Evolutionary conservation across 1,140 invertebrate genomes (phyloP), one percentile per base, ranked within the genome.

Genomic region (Latrodectus geometricus): DNA sequence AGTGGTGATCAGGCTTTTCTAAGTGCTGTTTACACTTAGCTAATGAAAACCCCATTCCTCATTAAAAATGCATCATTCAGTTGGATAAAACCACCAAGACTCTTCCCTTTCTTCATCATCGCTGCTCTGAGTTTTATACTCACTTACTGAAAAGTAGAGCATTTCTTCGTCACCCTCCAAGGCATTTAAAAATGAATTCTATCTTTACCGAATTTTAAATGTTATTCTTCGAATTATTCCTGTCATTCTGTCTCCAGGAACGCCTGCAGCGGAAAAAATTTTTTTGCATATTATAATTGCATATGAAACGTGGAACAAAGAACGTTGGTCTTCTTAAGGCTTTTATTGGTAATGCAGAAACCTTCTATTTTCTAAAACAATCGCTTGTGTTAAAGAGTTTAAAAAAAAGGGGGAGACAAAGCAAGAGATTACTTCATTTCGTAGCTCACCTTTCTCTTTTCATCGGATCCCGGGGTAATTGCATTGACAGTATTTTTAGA

Each of bases 101-200:
- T 17, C 14, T 14, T 15, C 52, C 20, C 15, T 74, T 74, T 54
- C 54, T 74, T 35, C 23, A 23, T 49, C 56, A 20, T n/a, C 61
- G 17, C 11, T 17, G 61, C 21, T 82, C 50, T 56, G 50, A 35
- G 35, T 21, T 20, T 70, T 12, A 61, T 50, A 56, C 20, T 48
- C 20, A n/a, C 72, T 72, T 14, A 35, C 35, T 35, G 35, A 35
- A 35, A 35, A 35, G 35, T 35, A 35, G 35, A 35, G 35, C 35
- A 35, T 35, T 35, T 35, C 35, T 35, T 83, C 80, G 23, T 83
- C 56, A 83, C 74, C 50, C 72, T 83, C 11, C 54, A 15, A 65
- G 54, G 80, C 72, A 74, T 81, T 83, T 83, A 74, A 83, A 83
- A 83, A 83, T 83, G 80, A 83, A 83, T 83, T 73, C 80, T 69